Percentiles rank a stretch among this genome's conserved stretches.
Evolutionary conservation across 2,113 vertebrate genomes (phyloP).

Genomic region (Antennarius striatus): DNA sequence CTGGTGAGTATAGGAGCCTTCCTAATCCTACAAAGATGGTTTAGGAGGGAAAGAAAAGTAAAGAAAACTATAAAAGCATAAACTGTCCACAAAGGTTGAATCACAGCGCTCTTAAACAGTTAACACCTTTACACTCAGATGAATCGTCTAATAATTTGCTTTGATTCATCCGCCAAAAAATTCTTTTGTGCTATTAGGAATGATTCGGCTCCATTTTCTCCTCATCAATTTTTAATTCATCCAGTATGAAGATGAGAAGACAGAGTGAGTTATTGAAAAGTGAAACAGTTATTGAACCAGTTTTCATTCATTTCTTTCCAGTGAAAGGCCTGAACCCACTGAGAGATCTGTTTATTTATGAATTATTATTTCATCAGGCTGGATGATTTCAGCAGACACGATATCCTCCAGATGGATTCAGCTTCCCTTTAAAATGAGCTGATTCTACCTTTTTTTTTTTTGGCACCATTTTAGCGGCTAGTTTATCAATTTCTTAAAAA

Average conservation of each 20-base stretch:
- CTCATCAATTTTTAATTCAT: conserved; percentile 29
- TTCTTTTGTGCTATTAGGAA: conserved; percentile 10
- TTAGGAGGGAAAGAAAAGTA: background rate
- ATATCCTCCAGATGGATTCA: conserved; percentile 22
- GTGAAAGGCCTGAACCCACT: conserved; percentile 28
- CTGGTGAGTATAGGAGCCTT: background rate
- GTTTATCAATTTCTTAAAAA: conserved; percentile 18
- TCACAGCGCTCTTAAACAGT: background rate
- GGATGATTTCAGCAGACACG: conserved; percentile 19
- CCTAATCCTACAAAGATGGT: conserved; percentile 12
- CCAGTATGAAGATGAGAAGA: conserved; percentile 8
- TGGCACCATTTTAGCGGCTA: background rate
- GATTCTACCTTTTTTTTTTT: too few relatives aligned
- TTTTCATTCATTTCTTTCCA: conserved; percentile 22
- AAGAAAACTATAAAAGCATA: conserved; percentile 19
- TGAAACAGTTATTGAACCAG: conserved; percentile 31
- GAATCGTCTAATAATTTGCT: conserved; percentile 9
- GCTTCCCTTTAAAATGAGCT: background rate
- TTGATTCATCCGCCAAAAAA: too few relatives aligned
- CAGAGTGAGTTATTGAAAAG: conserved; percentile 30
- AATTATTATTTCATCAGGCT: conserved; percentile 45
- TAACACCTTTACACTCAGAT: conserved; percentile 13
- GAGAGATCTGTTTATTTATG: conserved; percentile 53
- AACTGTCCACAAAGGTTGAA: conserved; percentile 1
- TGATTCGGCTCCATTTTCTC: conserved; percentile 7